Evolutionary conservation across 2,888 invertebrate genomes (phyloP), one percentile per base, ranked within the genome.

Genomic region (Balanococcus diminutus): DNA sequence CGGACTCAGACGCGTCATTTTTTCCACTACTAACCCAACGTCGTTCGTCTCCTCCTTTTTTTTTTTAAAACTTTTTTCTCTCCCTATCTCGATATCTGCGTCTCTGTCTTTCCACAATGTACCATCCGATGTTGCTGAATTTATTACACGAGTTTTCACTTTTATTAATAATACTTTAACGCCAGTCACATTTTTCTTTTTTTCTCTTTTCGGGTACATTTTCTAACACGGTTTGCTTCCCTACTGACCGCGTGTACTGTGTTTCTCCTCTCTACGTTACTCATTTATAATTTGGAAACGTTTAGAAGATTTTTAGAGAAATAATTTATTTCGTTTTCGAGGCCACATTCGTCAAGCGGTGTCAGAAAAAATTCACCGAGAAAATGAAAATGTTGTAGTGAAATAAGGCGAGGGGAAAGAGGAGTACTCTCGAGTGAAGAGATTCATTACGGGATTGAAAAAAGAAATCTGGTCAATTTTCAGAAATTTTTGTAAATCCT

Each of bases 71-170:
- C n/a, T n/a, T 46, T 8, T 25, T 28, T 28, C 2, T 28, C 25
- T 67, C 11, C 8, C 56, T 42, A 2, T 67, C 5, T 25, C 25
- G 9, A 25, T 25, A 9, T 61, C 25, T 61, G 5, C 9, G 25
- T 25, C 9, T 61, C 14, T 46, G 2, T 46, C 46, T 22, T 11
- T 28, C 28, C 61, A 51, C 61, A 11, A 0, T 28, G 5, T 11
- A 25, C 61, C 28, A 19, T 51, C 4, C 51, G 8, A 2, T 9
- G n/a, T 51, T 3, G 61, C 61, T 11, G 14, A 67, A 67, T 67
- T 67, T 67, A 67, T 67, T 67, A 67, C 61, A 67, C 61, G 28
- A 67, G 61, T 67, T 67, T 67, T 67, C 61, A 28, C 25, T 67
- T 67, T 67, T 67, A 67, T 67, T 67, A 67, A 67, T 67, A 67